Evolutionary conservation across 1,140 invertebrate species (phyloP).

Genomic region (Ceratina calcarata): DNA sequence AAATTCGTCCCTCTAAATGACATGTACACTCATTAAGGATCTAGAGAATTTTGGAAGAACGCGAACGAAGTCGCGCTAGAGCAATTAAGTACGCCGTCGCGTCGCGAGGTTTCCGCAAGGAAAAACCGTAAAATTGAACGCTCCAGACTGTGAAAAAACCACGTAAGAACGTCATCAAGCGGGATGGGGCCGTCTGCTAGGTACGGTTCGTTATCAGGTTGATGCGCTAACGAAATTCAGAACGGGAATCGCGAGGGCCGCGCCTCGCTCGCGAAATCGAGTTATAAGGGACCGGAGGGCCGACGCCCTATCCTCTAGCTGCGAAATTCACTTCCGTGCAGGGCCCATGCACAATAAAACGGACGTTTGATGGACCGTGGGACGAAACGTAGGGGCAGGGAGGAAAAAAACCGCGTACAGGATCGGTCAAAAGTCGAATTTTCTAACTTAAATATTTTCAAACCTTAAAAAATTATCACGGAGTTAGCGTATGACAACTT

Average conservation of each 20-base stretch:
- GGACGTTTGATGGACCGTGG: conserved; percentile 57
- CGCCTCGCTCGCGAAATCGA: conserved; percentile 53
- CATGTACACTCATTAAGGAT: not conserved
- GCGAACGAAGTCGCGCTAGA: not conserved
- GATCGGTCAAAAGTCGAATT: too few relatives aligned
- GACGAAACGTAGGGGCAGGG: not conserved
- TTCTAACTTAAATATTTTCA: too few relatives aligned
- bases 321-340: conserved; percentile 61
- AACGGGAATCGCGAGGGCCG: conserved; percentile 48
- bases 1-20: conserved; percentile 2
- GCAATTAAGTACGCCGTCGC: not conserved
- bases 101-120: not conserved
- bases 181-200: not conserved
- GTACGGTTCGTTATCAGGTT: conserved; percentile 23
- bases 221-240: conserved; percentile 53
- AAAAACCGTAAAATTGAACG: not conserved
- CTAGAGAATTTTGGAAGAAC: not conserved
- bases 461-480: too few relatives aligned
- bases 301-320: conserved; percentile 39
- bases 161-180: conserved; percentile 14
- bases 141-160: not conserved
- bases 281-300: conserved; percentile 57
- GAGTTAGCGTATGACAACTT: too few relatives aligned
- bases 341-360: conserved; percentile 54
- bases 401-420: not conserved